These are phyloP conservation scores for Rosalia funebris DNA, from an alignment of 2,888 invertebrate genomes.

Conservation along the genomic window DNA sequence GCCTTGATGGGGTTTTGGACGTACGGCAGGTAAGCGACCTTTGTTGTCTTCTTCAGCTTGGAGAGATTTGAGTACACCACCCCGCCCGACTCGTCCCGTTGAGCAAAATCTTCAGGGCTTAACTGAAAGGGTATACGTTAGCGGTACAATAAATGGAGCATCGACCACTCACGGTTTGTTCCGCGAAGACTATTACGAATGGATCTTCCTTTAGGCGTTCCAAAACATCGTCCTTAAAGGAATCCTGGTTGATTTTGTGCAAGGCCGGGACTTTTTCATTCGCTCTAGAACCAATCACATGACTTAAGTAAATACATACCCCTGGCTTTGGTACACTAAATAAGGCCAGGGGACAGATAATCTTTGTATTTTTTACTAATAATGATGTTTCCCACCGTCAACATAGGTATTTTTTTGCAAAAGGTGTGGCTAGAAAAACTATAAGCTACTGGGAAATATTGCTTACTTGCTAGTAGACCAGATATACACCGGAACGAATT, in stretches of 20 bases:
- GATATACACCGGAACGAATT: slow-evolving; percentile 61
- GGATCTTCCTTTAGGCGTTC: slow-evolving; percentile 56
- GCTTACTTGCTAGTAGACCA: slow-evolving; percentile 59
- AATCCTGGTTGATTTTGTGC: slow-evolving; percentile 57
- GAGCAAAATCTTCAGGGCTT: slow-evolving; percentile 65
- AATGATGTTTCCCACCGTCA: no score
- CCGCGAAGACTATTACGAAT: slow-evolving; percentile 65
- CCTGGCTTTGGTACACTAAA: no score
- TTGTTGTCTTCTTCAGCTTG: slow-evolving; percentile 55
- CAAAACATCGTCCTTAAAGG: slow-evolving; percentile 57
- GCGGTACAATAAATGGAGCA: slow-evolving; percentile 11
- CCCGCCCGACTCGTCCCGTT: slow-evolving; percentile 58
- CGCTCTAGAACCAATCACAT: slow-evolving; percentile 42
- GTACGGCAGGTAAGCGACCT: slow-evolving; percentile 69
- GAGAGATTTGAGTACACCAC: slow-evolving; percentile 63
- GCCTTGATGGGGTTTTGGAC: slow-evolving; percentile 71
- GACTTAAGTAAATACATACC: no score
- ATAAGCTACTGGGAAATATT: slow-evolving; percentile 31
- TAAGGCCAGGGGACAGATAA: no score
- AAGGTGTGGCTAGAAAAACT: slow-evolving; percentile 38
- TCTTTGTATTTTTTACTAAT: no score
- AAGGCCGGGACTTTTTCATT: slow-evolving; percentile 58
- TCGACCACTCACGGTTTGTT: slow-evolving; percentile 64
- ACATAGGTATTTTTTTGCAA: neutral
- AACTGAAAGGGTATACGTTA: slow-evolving; percentile 57